Evolutionary conservation across 1,140 invertebrate genomes (phyloP).

Genomic region (Drosophila sechellia): DNA sequence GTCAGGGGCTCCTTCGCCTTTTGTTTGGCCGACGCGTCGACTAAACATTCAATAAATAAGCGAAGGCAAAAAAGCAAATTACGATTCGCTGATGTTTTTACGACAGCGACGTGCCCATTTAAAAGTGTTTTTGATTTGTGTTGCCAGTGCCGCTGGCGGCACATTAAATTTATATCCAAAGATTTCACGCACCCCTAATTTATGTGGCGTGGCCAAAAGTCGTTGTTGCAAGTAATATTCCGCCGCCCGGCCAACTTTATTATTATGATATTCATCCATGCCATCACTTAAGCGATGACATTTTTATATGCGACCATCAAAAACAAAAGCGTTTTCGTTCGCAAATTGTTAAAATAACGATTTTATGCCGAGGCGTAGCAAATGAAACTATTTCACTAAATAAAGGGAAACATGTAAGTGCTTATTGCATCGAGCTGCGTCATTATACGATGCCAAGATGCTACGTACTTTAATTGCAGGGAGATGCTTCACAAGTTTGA

Average conservation of each 20-base stretch:
- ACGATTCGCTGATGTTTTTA: constrained; percentile 80
- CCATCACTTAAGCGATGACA: constrained; percentile 41
- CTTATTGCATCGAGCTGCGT: background rate
- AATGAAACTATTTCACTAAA: constrained; percentile 15
- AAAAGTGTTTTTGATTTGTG: constrained; percentile 76
- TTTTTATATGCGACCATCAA: constrained; percentile 46
- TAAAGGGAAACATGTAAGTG: background rate
- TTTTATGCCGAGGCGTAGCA: background rate
- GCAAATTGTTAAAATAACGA: constrained; percentile 15
- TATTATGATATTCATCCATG: constrained; percentile 45
- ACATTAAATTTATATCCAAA: constrained; percentile 77
- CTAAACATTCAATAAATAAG: constrained; percentile 80
- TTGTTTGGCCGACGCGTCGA: background rate
- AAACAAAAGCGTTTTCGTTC: constrained; percentile 22
- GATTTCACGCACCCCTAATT: constrained; percentile 76
- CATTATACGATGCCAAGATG: background rate
- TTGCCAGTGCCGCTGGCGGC: constrained; percentile 54
- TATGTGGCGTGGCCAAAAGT: constrained; percentile 67
- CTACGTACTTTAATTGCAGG: background rate
- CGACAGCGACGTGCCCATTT: constrained; percentile 74
- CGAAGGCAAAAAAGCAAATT: constrained; percentile 54
- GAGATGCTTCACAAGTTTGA: background rate
- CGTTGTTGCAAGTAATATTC: constrained; percentile 71
- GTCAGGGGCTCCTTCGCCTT: constrained; percentile 5
- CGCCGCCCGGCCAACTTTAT: constrained; percentile 60